Conservation (phyloP, 2,113 vertebrate species). For the Protomyctophum bolini region DNA sequence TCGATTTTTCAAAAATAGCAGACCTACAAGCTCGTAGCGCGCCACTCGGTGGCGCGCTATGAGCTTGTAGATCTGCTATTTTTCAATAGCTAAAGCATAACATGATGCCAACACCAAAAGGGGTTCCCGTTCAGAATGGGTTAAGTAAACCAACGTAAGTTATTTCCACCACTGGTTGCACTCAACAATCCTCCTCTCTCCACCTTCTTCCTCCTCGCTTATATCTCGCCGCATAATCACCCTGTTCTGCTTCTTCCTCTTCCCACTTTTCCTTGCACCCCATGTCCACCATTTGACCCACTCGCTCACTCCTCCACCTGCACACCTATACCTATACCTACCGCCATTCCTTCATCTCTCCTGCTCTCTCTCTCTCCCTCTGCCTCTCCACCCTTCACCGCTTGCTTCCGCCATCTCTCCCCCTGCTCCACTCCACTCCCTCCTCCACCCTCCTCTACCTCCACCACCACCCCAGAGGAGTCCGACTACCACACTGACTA, state of each 20-base stretch:
- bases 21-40: no score
- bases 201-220: slow-evolving; percentile 2
- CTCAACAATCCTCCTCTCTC: background rate
- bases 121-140: no score
- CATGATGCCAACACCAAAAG: no score
- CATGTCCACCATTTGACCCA: background rate
- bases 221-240: background rate
- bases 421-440: slow-evolving; percentile 23
- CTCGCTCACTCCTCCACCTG: slow-evolving; percentile 39
- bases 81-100: no score
- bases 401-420: slow-evolving; percentile 24
- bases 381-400: slow-evolving; percentile 34
- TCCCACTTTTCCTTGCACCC: slow-evolving; percentile 4
- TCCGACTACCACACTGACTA: slow-evolving; percentile 95
- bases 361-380: slow-evolving; percentile 10
- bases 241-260: slow-evolving; percentile 2
- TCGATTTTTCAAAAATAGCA: no score
- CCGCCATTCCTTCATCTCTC: slow-evolving; percentile 25
- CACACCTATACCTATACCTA: background rate
- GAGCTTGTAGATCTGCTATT: no score
- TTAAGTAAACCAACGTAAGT: no score
- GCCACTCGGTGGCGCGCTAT: no score
- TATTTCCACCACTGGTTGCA: background rate
- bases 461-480: slow-evolving; percentile 78
- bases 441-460: background rate